These are phyloP conservation scores for Alaudala cheleensis DNA, from an alignment of 2,113 vertebrate genomes.

Conservation along the genomic window DNA sequence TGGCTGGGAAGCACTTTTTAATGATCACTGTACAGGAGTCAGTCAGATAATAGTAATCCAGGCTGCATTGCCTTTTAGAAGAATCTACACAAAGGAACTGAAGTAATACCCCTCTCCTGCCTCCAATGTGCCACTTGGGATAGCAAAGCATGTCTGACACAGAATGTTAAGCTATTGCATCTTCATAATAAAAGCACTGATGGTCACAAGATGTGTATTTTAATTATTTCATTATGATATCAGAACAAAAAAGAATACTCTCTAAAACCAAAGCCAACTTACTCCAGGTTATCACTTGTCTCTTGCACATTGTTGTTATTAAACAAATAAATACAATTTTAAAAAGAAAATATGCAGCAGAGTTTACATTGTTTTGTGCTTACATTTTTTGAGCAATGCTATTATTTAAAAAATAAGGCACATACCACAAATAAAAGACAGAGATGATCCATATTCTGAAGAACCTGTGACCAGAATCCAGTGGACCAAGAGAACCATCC, in stretches of 20 bases:
- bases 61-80: neutral
- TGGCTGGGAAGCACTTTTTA: neutral
- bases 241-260: neutral
- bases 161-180: fast-evolving
- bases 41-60: neutral
- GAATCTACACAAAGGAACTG: neutral
- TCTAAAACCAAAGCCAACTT: neutral
- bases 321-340: neutral
- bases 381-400: neutral
- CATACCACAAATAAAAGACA: neutral
- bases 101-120: neutral
- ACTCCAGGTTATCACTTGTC: neutral
- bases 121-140: neutral
- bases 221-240: neutral
- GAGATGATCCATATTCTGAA: neutral
- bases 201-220: neutral
- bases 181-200: slow-evolving; percentile 17
- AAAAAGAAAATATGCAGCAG: neutral
- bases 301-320: neutral
- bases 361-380: neutral
- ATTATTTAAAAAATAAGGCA: neutral
- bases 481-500: neutral
- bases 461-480: neutral
- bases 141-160: neutral
- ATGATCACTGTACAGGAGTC: neutral